Base-by-base conservation (phyloP, 2,113 vertebrate species). In the Brachypteracias leptosomus region DNA sequence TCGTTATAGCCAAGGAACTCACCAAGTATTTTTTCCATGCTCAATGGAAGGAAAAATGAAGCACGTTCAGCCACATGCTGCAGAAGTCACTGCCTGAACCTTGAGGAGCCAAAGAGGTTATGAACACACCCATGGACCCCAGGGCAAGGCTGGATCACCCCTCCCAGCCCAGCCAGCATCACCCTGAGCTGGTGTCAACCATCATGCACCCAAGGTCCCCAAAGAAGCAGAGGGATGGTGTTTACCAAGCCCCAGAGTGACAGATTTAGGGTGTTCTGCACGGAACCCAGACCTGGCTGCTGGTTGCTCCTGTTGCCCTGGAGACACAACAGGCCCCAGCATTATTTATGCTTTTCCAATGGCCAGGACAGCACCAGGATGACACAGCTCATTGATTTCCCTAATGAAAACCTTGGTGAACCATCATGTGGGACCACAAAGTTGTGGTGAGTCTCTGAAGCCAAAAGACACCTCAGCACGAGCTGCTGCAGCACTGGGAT, bases 351-450 rank as follows among this genome's bases (percentile, higher is more conserved):
- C 16, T 46, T 71, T 79, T 31, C 22, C 59, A 51, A 24, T 80
- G 83, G 22, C 94, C 91, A 67, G 20, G 88, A 20, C 52, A 67
- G 87, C 73, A 14, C 63, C 40, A 5, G 79, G 91, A 66, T 90
- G 84, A 76, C 40, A 16, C 0, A 21, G 78, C 78, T 93, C 91
- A 88, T 90, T 62, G 88, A 80, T 85, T 57, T 40, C 83, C 83
- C 74, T 95, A 90, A 93, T 93, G 91, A 88, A 93, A 95, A 61
- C 10, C 78, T 88, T 42, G 83, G 73, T 85, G 83, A 93, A 62
- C 84, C 84, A 9, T 61, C 11, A 67, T 76, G 79, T 40, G 7
- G 25, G 46, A 29, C 78, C 87, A 18, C 82, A 51, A 15, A 49
- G 13, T 1, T 10, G 58, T 2, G 52, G 86, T 29, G 83, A 26